A percentile compares a stretch with the other conserved stretches of the same genome.
Evolutionary conservation across 2,113 vertebrate species (phyloP).

Genomic region (Hypocryptadius cinnamomeus): DNA sequence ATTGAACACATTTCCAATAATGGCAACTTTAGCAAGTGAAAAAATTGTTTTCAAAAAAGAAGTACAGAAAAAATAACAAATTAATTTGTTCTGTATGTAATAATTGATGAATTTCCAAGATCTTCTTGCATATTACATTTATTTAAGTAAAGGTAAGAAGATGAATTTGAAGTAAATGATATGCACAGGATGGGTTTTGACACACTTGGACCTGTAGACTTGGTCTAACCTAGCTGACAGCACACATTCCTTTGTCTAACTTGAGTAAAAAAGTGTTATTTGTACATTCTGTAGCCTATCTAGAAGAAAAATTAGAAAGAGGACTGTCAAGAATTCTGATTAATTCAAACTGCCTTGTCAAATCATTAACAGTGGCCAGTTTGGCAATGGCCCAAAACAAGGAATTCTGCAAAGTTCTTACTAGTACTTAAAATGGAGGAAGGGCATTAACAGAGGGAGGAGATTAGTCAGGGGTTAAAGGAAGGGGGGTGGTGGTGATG

Average conservation of each 20-base stretch:
- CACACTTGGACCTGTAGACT: not conserved
- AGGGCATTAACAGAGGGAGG: not conserved
- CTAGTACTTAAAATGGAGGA: not conserved
- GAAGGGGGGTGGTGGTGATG: not conserved
- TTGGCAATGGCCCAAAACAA: slow-evolving; percentile 28
- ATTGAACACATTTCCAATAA: not conserved
- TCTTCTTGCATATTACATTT: not conserved
- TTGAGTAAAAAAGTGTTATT: not conserved
- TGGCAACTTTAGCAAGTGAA: not conserved
- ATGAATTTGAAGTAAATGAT: not conserved
- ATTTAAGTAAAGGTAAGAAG: not conserved
- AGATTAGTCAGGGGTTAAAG: slow-evolving; percentile 23
- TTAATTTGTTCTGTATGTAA: not conserved
- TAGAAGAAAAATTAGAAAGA: not conserved
- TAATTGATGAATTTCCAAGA: not conserved
- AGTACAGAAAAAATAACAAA: not conserved
- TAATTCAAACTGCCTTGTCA: slow-evolving; percentile 7
- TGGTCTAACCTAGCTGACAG: not conserved
- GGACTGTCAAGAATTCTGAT: slow-evolving; percentile 14
- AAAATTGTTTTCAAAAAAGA: not conserved
- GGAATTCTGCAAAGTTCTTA: slow-evolving; percentile 25
- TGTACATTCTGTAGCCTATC: not conserved
- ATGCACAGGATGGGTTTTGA: not conserved
- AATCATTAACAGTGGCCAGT: slow-evolving; percentile 22
- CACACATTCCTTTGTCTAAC: not conserved